Base-by-base conservation (phyloP, 1,140 invertebrate genomes). In the Drosophila funebris region DNA sequence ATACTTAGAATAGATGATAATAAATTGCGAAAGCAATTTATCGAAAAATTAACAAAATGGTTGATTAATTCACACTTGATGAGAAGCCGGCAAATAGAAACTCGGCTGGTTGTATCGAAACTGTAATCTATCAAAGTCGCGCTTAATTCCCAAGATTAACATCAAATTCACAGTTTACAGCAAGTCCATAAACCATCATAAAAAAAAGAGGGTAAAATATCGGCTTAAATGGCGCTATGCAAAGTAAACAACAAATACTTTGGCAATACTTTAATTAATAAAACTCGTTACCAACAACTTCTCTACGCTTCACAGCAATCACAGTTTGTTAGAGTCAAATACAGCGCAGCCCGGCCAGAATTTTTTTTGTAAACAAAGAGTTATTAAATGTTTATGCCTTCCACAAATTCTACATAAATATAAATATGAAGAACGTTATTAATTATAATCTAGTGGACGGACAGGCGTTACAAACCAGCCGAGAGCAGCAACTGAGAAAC, bases 191-290 rank as follows among this genome's bases (percentile, higher is more conserved):
- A 33, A 13, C 57, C 31, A 27, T 13, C 13, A 8, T 24, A 24
- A 24, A 52, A 20, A 48, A 5, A 14, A 77, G 54, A 16, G 20
- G n/a, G 13, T 18, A 16, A 41, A 22, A 53, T 41, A 67, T 75
- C 71, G 48, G 56, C 61, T 75, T 74, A 78, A 62, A 82, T 63
- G 58, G 69, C 62, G 66, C 72, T 48, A 44, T n/a, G n/a, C 3
- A 24, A 7, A 31, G 3, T 14, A 14, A 56, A 24, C 31, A 37
- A 39, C 2, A 14, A 61, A 11, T 22, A 22, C 22, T 52, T 52
- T 20, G 53, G 39, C 44, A n/a, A 77, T 44, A 77, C 74, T 81
- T 74, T 71, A 74, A 84, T 85, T 80, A 83, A 76, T 70, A 83
- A 69, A 83, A 83, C 81, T 85, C 67, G 71, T 83, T 83, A 76